Evolutionary conservation across 2,113 vertebrate species (phyloP), one percentile per base, ranked within the genome.

Genomic region (Argyrosomus japonicus): DNA sequence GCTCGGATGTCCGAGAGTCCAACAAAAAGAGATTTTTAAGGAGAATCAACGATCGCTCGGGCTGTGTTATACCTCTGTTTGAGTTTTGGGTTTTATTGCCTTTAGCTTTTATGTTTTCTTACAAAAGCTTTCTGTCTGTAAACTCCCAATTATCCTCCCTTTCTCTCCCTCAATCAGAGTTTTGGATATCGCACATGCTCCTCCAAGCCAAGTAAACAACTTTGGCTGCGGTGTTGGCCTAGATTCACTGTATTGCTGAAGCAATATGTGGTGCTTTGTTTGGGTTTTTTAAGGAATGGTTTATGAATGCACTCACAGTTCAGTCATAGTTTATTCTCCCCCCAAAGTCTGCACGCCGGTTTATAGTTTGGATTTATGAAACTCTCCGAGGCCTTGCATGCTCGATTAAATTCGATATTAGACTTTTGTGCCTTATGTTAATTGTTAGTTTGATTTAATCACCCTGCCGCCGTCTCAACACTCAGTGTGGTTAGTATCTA

Each of bases 171-270:
- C 89, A 72, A 81, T 81, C 84, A 88, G 86, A 90, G 86, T 90
- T 83, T 87, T 91, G 93, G 91, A 93, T 84, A 75, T 91, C 79
- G 77, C 81, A 40, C 81, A 53, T 62, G 77, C 79, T 63, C 90
- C 87, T 70, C 67, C 60, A 29, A 88, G 90, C 85, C 92, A 93
- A 93, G 90, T 93, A 93, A 94, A 93, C 91, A 91, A 70, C 84
- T 87, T 86, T 91, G 92, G 91, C 89, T 89, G 85, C 56, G 83
- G 84, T 77, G 81, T 83, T 93, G 88, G 90, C 92, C 90, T 92
- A 72, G 81, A 90, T 94, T 91, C 82, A 81, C 89, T 19, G 65
- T 84, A 77, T 85, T 88, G 82, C 91, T 88, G 6, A 29, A 86
- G 88, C 87, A 86, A 85, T 88, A 83, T 85, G 88, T 57, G 68